Conservation (phyloP, 1,140 invertebrate genomes). For the Cylas formicarius region DNA sequence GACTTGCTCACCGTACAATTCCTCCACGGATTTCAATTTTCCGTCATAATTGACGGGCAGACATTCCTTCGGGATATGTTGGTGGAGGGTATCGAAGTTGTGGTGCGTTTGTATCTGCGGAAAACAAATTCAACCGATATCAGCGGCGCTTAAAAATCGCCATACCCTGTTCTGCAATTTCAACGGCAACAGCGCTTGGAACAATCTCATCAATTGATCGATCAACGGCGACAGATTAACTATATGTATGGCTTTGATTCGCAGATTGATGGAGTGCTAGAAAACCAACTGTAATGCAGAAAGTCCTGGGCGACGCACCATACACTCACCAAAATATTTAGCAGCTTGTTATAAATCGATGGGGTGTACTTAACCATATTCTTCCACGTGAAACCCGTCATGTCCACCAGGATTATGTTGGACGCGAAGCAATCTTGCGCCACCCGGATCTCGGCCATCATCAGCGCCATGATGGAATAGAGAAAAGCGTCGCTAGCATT, state of each 20-base stretch:
- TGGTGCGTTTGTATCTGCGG: conserved; percentile 32
- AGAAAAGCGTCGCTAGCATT: conserved; percentile 16
- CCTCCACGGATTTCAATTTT: conserved; percentile 23
- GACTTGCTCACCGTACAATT: conserved; percentile 34
- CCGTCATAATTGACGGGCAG: conserved; percentile 39
- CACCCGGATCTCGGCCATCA: conserved; percentile 23
- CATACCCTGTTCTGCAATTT: conserved; percentile 21
- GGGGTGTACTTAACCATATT: conserved; percentile 25
- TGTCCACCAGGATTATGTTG: conserved; percentile 20
- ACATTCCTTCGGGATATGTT: conserved; percentile 31
- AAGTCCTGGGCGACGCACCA: neutral
- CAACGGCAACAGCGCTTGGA: conserved; percentile 16
- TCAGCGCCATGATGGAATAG: conserved; percentile 16
- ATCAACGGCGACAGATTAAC: conserved; percentile 13
- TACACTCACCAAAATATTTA: conserved; percentile 23
- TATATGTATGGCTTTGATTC: conserved; percentile 20
- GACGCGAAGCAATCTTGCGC: conserved; percentile 16
- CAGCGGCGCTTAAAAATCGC: too few species aligned
- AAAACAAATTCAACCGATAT: too few species aligned
- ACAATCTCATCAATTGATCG: conserved; percentile 15
- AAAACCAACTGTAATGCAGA: conserved; percentile 6
- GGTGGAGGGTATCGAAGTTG: conserved; percentile 22
- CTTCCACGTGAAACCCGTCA: conserved; percentile 10
- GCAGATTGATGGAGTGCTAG: conserved; percentile 17
- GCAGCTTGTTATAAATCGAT: conserved; percentile 18